A percentile compares a stretch with the other conserved stretches of the same genome.
These are phyloP conservation scores for Gallinago jamesoni DNA, from an alignment of 2,113 vertebrate species.

Conservation along the genomic window DNA sequence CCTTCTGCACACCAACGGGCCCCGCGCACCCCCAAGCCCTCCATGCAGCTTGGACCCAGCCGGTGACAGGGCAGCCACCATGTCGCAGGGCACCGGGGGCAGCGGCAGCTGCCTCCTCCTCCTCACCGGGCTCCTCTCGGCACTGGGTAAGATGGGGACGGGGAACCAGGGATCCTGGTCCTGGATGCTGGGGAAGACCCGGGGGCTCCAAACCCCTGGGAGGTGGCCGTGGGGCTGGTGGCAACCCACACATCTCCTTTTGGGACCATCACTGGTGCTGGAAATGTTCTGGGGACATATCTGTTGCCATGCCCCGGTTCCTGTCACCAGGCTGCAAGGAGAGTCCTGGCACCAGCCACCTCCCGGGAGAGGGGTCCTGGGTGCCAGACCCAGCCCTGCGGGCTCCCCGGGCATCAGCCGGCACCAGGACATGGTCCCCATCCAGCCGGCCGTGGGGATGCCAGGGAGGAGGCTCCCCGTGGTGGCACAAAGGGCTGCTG, in stretches of 20 bases:
- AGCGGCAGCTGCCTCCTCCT: not conserved
- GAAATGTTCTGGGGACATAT: no score
- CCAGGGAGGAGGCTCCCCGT: rapidly evolving
- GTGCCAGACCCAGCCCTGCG: not conserved
- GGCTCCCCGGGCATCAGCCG: rapidly evolving
- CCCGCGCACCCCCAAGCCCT: not conserved
- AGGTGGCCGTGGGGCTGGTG: not conserved
- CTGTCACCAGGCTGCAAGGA: not conserved
- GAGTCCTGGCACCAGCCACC: no score
- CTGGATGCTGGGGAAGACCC: rapidly evolving
- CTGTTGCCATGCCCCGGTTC: no score
- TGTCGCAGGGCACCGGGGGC: not conserved
- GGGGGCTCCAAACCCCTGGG: not conserved
- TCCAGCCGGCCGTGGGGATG: rapidly evolving
- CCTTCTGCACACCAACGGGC: not conserved
- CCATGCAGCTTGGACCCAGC: not conserved
- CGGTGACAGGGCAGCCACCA: constrained; percentile 6
- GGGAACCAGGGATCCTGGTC: not conserved
- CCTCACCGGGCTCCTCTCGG: not conserved
- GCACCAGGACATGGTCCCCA: not conserved
- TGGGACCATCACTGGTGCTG: not conserved
- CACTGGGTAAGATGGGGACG: not conserved
- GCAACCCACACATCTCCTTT: not conserved
- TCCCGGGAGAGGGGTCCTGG: not conserved
- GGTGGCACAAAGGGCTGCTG: not conserved